phyloP scores from a whole-genome alignment of 2,113 vertebrate species.

The Xiphias gladius region DNA sequence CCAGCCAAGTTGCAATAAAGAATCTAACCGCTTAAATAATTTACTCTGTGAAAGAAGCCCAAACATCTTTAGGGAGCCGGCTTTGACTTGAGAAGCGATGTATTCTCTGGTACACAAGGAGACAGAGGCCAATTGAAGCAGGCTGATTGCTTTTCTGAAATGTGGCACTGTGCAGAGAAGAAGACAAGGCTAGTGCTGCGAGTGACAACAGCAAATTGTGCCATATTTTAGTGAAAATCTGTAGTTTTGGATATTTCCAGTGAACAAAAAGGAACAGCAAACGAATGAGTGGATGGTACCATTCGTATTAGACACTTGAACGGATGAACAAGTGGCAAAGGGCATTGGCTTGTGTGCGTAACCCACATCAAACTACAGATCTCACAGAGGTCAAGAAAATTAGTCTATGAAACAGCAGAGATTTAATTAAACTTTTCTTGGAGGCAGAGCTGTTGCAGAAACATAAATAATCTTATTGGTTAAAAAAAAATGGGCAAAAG shows the following conservation, averaged over 20 bases:
- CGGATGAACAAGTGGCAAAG: background rate
- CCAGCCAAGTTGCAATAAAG: constrained; percentile 23
- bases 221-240: background rate
- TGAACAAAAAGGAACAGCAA: background rate
- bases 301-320: background rate
- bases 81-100: constrained; percentile 45
- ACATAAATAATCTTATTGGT: background rate
- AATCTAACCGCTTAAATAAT: constrained; percentile 44
- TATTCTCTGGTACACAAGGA: constrained; percentile 40
- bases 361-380: background rate
- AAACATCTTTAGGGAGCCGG: constrained; percentile 20
- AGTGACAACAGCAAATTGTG: background rate
- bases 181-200: constrained; percentile 46
- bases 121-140: constrained; percentile 59
- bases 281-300: background rate
- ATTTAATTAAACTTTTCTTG: background rate
- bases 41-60: constrained; percentile 12
- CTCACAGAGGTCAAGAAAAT: background rate
- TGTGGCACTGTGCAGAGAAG: constrained; percentile 18
- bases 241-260: background rate
- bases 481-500: background rate
- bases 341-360: too few relatives aligned
- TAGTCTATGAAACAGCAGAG: background rate
- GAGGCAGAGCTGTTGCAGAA: constrained; percentile 6
- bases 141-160: constrained; percentile 72